Base-by-base conservation (phyloP, 35 echinoderm and acorn worm species). In the Diadema setosum region DNA sequence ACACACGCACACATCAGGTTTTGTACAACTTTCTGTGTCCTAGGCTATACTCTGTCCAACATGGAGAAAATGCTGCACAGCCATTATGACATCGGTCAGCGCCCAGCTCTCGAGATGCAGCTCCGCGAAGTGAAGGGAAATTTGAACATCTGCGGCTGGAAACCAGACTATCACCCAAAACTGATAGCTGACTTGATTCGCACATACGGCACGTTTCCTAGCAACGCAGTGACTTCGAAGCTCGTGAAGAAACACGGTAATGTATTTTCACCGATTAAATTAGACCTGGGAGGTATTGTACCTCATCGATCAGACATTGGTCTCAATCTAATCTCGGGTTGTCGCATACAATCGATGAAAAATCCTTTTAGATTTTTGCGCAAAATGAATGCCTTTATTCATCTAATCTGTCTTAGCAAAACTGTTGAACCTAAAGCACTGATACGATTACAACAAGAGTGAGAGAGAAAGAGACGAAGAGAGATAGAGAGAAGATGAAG, bases 121-220 rank as follows among this genome's bases (percentile, higher is more conserved):
- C 64, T 41, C 16, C 15, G 75, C 15, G 20, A 75, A 20, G 18
- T 90, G 14, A 65, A 90, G 43, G 73, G 60, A 48, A 9, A 78
- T 4, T 82, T 97, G 4, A 17, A 60, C 11, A 21, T 75, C 3
- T 90, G 75, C 80, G 94, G 94, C 1, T 84, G 91, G 83, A 82
- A 52, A 26, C 42, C 27, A 17, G 42, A 58, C 3, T 83, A 45
- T 15, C 94, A 97, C 45, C 57, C 86, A 2, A 25, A 42, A 15
- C 84, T 97, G 25, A 36, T 97, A 1, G 18, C 26, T 35, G 75
- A 75, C 17, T 37, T 93, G 25, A 87, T 90, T 61, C 20, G 82
- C 32, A 67, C 49, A 5, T 89, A 90, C 36, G 91, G 94, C 25
- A 97, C 90, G 5, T 93, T 75, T 48, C 70, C 17, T 0, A 40